phyloP scores from a whole-genome alignment of 2,113 vertebrate genomes.

The Egretta garzetta region DNA sequence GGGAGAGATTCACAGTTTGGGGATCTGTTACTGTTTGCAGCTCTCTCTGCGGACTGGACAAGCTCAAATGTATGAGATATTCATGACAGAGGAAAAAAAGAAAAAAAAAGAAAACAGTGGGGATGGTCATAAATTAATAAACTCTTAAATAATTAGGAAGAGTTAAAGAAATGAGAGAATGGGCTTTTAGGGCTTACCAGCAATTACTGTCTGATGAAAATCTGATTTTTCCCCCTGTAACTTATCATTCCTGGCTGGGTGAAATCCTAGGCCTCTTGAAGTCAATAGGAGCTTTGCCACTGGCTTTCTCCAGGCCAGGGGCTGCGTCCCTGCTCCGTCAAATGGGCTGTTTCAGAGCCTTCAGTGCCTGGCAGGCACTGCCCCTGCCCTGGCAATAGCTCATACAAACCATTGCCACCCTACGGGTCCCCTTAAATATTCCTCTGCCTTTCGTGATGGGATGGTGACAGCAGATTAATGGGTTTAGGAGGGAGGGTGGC shows the following conservation, averaged over 20 bases:
- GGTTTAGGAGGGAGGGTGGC: background rate
- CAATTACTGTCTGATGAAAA: constrained; percentile 29
- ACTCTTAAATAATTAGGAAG: constrained; percentile 19
- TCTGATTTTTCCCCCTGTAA: background rate
- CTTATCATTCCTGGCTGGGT: background rate
- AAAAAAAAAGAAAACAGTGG: background rate
- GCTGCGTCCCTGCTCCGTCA: background rate
- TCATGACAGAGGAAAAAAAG: background rate
- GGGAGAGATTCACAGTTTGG: background rate
- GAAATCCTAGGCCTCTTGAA: background rate
- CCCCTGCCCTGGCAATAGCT: background rate
- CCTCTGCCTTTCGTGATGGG: background rate
- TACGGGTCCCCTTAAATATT: background rate
- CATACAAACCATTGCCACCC: background rate
- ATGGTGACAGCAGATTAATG: background rate
- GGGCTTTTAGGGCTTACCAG: constrained; percentile 21
- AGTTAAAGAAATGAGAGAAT: constrained; percentile 6
- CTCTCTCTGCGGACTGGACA: constrained; percentile 12
- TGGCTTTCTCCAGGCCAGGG: background rate
- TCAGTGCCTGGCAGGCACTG: background rate
- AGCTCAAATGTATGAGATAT: background rate
- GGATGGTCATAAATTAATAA: constrained; percentile 56
- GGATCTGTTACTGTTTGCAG: background rate
- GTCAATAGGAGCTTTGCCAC: background rate
- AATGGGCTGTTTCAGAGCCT: background rate